These are phyloP conservation scores for Coendou prehensilis DNA, from an alignment of 2,797 vertebrate genomes.

Conservation along the genomic window DNA sequence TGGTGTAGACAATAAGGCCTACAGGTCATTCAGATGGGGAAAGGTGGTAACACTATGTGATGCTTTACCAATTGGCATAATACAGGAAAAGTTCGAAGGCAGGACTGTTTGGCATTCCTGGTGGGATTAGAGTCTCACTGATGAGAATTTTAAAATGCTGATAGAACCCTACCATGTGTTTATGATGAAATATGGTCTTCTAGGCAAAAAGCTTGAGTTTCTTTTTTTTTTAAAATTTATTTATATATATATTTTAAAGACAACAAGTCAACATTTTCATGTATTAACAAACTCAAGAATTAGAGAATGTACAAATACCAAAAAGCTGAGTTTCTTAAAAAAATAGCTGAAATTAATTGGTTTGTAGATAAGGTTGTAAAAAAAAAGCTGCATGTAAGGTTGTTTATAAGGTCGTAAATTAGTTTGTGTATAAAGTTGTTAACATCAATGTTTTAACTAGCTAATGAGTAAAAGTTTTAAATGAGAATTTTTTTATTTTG, in stretches of 20 bases:
- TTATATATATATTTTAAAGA: too few species aligned
- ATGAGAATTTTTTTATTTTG: conserved; percentile 17
- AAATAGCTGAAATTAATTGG: conserved; percentile 3
- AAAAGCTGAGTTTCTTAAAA: not conserved
- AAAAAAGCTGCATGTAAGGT: not conserved
- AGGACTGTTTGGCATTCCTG: not conserved
- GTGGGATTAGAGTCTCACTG: not conserved
- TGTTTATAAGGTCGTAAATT: not conserved
- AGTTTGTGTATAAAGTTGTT: not conserved
- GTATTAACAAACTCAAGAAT: too few species aligned
- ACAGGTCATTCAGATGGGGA: not conserved
- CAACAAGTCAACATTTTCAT: too few species aligned
- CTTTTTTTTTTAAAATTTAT: too few species aligned
- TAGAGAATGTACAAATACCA: not conserved
- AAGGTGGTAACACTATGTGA: not conserved
- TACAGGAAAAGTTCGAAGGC: not conserved
- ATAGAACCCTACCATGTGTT: not conserved
- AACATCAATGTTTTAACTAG: not conserved
- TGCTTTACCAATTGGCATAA: not conserved
- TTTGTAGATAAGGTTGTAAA: not conserved
- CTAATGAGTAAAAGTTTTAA: conserved; percentile 28
- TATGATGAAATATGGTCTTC: conserved; percentile 34
- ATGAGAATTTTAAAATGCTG: not conserved
- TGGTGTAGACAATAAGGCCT: not conserved
- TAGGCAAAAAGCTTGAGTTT: not conserved